A percentile compares a stretch with the other conserved stretches of the same genome.
Conservation (phyloP, 2,888 invertebrate genomes). For the Synanthedon vespiformis region DNA sequence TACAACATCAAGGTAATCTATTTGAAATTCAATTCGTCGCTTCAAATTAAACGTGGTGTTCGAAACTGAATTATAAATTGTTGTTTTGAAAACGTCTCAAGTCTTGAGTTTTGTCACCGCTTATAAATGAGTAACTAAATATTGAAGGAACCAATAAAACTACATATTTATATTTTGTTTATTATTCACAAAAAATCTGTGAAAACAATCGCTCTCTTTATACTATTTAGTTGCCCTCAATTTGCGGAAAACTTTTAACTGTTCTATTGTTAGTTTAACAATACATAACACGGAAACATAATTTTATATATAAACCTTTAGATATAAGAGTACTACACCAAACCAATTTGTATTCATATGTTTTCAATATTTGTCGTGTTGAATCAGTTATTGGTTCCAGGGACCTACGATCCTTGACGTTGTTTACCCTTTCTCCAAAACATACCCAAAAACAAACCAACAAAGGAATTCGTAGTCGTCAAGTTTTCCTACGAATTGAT, state of each 20-base stretch:
- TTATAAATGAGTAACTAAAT: too few relatives aligned
- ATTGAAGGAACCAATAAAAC: too few relatives aligned
- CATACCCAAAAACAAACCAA: neutral
- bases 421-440: neutral
- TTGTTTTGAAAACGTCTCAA: neutral
- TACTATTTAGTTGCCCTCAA: too few relatives aligned
- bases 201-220: too few relatives aligned
- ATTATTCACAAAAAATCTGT: too few relatives aligned
- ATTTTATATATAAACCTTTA: neutral
- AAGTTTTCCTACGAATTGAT: neutral
- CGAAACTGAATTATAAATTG: constrained; percentile 23
- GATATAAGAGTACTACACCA: neutral
- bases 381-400: neutral
- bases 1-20: constrained; percentile 13
- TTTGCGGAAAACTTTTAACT: too few relatives aligned
- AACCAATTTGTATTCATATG: neutral
- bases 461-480: neutral
- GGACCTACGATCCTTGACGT: neutral
- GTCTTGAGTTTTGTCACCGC: too few relatives aligned
- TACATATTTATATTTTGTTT: too few relatives aligned
- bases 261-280: too few relatives aligned
- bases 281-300: too few relatives aligned
- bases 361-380: neutral
- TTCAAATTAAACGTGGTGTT: constrained; percentile 18
- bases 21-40: constrained; percentile 32